Evolutionary conservation across 35 echinoderm and acorn worm species (phyloP), one percentile per base, ranked within the genome.

Genomic region (Lytechinus variegatus): DNA sequence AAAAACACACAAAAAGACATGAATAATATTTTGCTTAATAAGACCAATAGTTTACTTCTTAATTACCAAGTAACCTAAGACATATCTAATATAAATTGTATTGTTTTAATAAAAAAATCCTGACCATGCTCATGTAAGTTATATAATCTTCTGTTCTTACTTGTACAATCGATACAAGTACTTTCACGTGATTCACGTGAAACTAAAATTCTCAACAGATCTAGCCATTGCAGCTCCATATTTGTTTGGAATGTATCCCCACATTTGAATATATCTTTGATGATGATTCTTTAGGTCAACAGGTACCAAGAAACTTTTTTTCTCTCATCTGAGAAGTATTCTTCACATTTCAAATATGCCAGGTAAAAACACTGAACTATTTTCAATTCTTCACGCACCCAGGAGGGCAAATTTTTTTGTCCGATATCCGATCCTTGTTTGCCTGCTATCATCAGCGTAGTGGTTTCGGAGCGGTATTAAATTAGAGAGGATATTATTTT

Each of bases 401-500:
- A 54, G 88, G 88, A 90, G 88, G 88, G 29, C 88, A 44, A 90
- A 90, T 52, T 54, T 90, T 44, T 88, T 90, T 21, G 88, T 13
- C 28, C 24, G 88, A 90, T 52, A 90, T 21, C 16, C 52, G 88
- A 90, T 90, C 88, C 66, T 79, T 90, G 88, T 90, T 90, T 90
- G 88, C 88, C 88, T 54, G 29, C 28, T 44, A 52, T 54, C 88
- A 54, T 21, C 88, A 52, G 88, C 14, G 21, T 79, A 79, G 19
- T 6, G 24, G 88, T 90, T 90, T 90, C 88, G 88, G 29, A 90
- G 88, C 29, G 16, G 52, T 90, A 90, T 90, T 79, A 79, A 79
- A 79, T 79, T 90, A 90, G 88, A 44, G 88, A 54, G 88, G 88
- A 52, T 90, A 90, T 90, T 90, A 90, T 90, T 90, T 90, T 28